Percentiles rank a stretch among this genome's conserved stretches.
Conservation (phyloP, 2,113 vertebrate genomes). For the Eubucco bourcierii region DNA sequence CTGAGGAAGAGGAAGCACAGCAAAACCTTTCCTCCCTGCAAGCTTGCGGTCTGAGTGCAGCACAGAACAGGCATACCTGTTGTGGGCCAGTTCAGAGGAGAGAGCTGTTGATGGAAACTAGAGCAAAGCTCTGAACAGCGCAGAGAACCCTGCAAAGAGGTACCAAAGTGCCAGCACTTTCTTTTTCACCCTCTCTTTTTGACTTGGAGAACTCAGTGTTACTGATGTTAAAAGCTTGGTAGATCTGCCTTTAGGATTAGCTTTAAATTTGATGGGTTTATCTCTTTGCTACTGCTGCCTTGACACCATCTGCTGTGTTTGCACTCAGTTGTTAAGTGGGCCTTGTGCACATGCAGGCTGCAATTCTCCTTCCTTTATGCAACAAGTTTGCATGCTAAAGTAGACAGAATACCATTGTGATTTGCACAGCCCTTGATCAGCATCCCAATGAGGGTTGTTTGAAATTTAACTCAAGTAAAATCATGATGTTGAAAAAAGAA, state of each 20-base stretch:
- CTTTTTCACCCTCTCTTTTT: neutral
- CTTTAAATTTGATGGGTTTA: slow-evolving; percentile 18
- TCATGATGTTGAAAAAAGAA: neutral
- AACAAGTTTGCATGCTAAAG: neutral
- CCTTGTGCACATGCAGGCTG: neutral
- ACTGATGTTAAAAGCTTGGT: neutral
- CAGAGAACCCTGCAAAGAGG: neutral
- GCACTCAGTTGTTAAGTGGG: neutral
- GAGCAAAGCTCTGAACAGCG: neutral
- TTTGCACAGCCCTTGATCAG: neutral
- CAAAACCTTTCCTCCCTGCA: rapidly evolving
- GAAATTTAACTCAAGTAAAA: neutral
- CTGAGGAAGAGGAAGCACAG: neutral
- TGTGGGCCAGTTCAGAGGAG: neutral
- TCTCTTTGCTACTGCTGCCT: slow-evolving; percentile 8
- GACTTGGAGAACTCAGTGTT: neutral
- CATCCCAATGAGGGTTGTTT: neutral
- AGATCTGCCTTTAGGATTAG: neutral
- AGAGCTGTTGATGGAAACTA: neutral
- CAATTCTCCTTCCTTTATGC: neutral
- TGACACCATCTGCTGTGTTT: slow-evolving; percentile 44
- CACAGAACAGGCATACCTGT: rapidly evolving
- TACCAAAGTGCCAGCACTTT: neutral
- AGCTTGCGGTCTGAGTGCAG: neutral
- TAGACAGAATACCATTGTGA: neutral